Evolutionary conservation across 2,113 vertebrate species (phyloP).

Genomic region (Miniopterus natalensis): DNA sequence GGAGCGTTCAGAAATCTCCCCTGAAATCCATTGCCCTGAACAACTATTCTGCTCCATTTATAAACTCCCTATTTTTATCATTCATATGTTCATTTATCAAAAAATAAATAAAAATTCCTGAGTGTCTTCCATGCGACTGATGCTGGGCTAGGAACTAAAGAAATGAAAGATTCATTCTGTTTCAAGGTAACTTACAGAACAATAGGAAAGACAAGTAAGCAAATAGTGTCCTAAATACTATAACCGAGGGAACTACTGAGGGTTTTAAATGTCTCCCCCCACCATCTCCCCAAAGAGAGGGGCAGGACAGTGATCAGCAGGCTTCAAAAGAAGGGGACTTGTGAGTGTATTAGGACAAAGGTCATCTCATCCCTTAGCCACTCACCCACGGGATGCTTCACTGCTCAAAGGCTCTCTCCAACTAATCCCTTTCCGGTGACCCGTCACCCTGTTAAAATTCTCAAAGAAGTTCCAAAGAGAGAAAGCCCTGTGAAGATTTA

Average conservation of each 20-base stretch:
- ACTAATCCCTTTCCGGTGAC: constrained; percentile 43
- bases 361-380: background rate
- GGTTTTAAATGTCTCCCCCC: background rate
- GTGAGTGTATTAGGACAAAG: constrained; percentile 1
- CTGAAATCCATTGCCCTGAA: constrained; percentile 34
- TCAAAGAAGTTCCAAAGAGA: constrained; percentile 58
- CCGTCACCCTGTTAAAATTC: background rate
- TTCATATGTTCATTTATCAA: background rate
- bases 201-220: background rate
- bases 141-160: background rate
- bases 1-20: background rate
- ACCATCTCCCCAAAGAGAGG: background rate
- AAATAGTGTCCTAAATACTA: background rate
- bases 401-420: background rate
- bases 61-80: background rate
- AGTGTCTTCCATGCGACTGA: background rate
- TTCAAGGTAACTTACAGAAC: background rate
- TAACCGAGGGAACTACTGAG: background rate
- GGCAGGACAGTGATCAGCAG: background rate
- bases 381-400: background rate
- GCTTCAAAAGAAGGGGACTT: background rate
- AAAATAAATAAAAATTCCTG: background rate
- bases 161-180: background rate
- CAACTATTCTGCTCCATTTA: background rate
- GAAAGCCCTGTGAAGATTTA: constrained; percentile 60